Percentiles rank a stretch among this genome's conserved stretches.
These are phyloP conservation scores for Dicyema japonicum DNA, from an alignment of 1,140 invertebrate genomes.

Conservation along the genomic window DNA sequence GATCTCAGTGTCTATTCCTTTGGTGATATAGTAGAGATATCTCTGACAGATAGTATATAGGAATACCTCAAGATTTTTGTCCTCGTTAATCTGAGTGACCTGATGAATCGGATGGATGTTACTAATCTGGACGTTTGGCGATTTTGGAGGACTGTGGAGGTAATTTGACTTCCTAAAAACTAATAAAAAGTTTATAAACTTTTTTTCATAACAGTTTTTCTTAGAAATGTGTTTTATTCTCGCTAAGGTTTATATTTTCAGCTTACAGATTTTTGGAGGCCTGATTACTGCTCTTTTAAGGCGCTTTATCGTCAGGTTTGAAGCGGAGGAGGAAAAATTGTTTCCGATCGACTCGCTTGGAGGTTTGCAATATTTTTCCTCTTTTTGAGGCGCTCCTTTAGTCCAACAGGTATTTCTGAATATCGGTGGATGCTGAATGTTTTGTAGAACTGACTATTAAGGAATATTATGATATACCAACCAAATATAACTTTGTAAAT, in stretches of 20 bases:
- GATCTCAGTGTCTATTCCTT: slow-evolving; percentile 13
- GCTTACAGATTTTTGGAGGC: neutral
- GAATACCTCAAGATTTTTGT: neutral
- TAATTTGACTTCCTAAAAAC: slow-evolving; percentile 1
- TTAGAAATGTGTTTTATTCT: neutral
- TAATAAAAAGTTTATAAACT: neutral
- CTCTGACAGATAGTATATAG: slow-evolving; percentile 8
- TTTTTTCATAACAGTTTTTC: neutral
- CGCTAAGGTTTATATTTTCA: neutral
- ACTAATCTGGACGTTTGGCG: neutral
- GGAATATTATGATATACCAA: too few species aligned
- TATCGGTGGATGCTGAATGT: slow-evolving; percentile 17
- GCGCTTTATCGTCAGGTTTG: slow-evolving; percentile 22
- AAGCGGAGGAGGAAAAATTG: slow-evolving; percentile 25
- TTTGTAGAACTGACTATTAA: slow-evolving; percentile 14
- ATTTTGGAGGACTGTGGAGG: neutral
- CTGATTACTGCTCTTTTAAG: slow-evolving; percentile 16
- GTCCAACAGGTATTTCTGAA: slow-evolving; percentile 21
- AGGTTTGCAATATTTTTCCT: slow-evolving; percentile 19
- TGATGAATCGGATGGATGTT: neutral
- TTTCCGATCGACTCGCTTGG: slow-evolving; percentile 31
- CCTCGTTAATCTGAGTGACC: neutral
- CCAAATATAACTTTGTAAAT: too few species aligned
- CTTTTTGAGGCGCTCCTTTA: slow-evolving; percentile 17
- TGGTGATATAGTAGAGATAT: slow-evolving; percentile 17